phyloP scores from a whole-genome alignment of 2,888 invertebrate genomes.

The Callyntrura sp. region DNA sequence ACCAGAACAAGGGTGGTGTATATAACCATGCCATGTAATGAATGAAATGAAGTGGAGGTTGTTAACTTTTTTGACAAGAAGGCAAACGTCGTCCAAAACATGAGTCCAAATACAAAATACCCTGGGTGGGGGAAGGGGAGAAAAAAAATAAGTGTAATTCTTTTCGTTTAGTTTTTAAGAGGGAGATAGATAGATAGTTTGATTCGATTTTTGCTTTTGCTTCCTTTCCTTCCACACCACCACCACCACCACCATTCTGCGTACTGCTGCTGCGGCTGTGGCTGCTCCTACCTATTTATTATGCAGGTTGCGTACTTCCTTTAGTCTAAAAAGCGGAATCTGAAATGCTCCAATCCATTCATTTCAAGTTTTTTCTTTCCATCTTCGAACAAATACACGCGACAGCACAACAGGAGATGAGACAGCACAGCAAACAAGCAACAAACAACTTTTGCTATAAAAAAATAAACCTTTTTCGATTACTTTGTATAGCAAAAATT shows the following conservation, averaged over 20 bases:
- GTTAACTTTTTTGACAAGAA: constrained; percentile 69
- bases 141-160: constrained; percentile 12
- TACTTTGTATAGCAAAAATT: constrained; percentile 3
- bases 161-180: constrained; percentile 21
- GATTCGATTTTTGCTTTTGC: constrained; percentile 25
- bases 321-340: neutral
- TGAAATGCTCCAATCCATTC: constrained; percentile 42
- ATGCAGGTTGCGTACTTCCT: constrained; percentile 55
- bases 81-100: constrained; percentile 6
- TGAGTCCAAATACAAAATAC: too few species aligned
- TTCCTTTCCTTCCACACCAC: neutral
- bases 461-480: too few species aligned
- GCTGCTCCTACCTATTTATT: constrained; percentile 9
- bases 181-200: neutral
- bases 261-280: too few species aligned
- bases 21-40: constrained; percentile 30
- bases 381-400: constrained; percentile 28
- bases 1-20: constrained; percentile 38
- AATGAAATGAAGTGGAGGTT: constrained; percentile 53
- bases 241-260: too few species aligned
- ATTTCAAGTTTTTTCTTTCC: constrained; percentile 49
- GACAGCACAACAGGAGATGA: constrained; percentile 14
- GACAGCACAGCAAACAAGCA: constrained; percentile 23
- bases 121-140: too few species aligned
- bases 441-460: neutral